These are phyloP conservation scores for Globia sparganii DNA, from an alignment of 2,888 invertebrate species.

Conservation along the genomic window DNA sequence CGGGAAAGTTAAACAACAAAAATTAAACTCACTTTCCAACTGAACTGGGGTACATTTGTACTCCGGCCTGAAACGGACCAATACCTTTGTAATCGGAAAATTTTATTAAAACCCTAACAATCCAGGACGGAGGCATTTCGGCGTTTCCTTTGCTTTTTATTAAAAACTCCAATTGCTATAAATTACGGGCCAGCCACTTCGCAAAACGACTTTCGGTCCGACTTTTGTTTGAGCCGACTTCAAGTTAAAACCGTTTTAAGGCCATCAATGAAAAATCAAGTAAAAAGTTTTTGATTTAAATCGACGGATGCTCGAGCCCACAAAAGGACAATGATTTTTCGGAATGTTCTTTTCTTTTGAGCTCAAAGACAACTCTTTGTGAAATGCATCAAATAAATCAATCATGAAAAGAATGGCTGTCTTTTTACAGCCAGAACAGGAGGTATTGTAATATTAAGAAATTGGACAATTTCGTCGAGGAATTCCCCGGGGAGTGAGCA, in stretches of 20 bases:
- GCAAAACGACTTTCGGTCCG: conserved; percentile 60
- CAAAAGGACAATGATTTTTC: conserved; percentile 48
- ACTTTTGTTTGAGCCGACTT: conserved; percentile 65
- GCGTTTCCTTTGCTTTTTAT: conserved; percentile 63
- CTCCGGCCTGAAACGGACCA: conserved; percentile 28
- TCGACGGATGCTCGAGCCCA: conserved; percentile 49
- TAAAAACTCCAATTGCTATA: conserved; percentile 67
- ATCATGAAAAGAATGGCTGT: conserved; percentile 35
- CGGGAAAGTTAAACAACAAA: conserved; percentile 40
- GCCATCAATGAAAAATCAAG: conserved; percentile 65
- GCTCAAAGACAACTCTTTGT: conserved; percentile 46
- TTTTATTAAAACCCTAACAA: conserved; percentile 65
- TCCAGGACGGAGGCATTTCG: conserved; percentile 34
- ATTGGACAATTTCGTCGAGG: conserved; percentile 17
- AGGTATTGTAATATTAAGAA: conserved; percentile 27
- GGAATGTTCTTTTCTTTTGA: conserved; percentile 31
- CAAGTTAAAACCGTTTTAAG: conserved; percentile 65
- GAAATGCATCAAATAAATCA: conserved; percentile 61
- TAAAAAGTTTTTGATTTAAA: conserved; percentile 68
- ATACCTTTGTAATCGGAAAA: conserved; percentile 56
- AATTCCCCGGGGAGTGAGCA: background rate
- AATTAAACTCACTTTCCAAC: conserved; percentile 48
- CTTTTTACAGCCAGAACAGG: conserved; percentile 34
- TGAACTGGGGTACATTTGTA: conserved; percentile 33
- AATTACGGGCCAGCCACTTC: conserved; percentile 61